These are phyloP conservation scores for Gerris lacustris DNA, from an alignment of 2,888 invertebrate genomes.

Conservation along the genomic window DNA sequence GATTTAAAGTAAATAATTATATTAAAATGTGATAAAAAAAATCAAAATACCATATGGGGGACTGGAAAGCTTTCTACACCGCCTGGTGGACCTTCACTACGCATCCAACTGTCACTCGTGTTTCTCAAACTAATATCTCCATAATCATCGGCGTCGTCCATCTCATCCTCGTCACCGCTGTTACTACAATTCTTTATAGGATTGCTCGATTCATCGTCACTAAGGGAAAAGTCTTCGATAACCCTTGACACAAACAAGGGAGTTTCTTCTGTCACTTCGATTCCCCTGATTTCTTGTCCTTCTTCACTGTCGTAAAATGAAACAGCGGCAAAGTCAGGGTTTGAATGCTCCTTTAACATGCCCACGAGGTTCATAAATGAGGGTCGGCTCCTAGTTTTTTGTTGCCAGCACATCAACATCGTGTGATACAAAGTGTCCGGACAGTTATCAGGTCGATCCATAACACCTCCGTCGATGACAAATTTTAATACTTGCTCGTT, in stretches of 20 bases:
- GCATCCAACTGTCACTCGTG: neutral
- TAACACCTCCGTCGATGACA: conserved; percentile 80
- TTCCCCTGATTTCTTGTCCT: conserved; percentile 39
- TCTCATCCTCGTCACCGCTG: neutral
- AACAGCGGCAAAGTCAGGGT: conserved; percentile 42
- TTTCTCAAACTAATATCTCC: conserved; percentile 1
- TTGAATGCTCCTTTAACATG: conserved; percentile 54
- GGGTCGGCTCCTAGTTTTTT: conserved; percentile 65
- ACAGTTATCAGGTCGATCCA: conserved; percentile 92
- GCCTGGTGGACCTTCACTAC: too few species aligned
- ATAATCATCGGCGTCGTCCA: neutral
- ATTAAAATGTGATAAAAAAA: too few species aligned
- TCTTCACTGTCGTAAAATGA: conserved; percentile 53
- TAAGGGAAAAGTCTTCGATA: conserved; percentile 33
- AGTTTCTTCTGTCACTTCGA: conserved; percentile 30
- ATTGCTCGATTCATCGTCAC: conserved; percentile 28
- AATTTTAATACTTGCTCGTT: conserved; percentile 87
- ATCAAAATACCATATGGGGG: too few species aligned
- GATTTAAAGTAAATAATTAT: too few species aligned
- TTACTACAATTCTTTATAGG: neutral
- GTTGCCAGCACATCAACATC: conserved; percentile 89
- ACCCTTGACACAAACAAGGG: conserved; percentile 31
- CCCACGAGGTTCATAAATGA: conserved; percentile 72
- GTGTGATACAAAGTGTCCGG: conserved; percentile 80
- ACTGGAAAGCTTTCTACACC: too few species aligned